Evolutionary conservation across 2,797 vertebrate species (phyloP).

Genomic region (Pelobates cultripes): DNA sequence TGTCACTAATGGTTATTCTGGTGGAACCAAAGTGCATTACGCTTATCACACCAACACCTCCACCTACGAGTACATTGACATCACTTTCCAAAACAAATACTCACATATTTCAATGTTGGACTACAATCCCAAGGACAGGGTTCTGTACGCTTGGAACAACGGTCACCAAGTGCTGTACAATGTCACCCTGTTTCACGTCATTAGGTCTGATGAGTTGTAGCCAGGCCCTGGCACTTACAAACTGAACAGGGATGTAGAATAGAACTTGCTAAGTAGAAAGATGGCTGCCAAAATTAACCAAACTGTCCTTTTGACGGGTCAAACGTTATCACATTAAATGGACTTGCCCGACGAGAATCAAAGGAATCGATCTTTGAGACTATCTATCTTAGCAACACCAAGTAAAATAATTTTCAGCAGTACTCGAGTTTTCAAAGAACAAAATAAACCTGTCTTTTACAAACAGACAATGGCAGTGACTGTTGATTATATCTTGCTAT

Average conservation of each 20-base stretch:
- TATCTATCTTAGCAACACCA: constrained; percentile 47
- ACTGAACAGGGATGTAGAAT: constrained; percentile 33
- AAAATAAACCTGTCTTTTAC: constrained; percentile 62
- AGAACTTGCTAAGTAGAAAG: constrained; percentile 42
- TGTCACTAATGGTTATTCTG: constrained; percentile 94
- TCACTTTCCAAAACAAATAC: constrained; percentile 95
- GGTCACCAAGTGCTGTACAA: constrained; percentile 97
- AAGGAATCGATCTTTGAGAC: neutral
- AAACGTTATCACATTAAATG: neutral
- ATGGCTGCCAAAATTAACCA: constrained; percentile 59
- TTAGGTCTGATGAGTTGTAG: constrained; percentile 93
- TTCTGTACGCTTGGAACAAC: constrained; percentile 97
- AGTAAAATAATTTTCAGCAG: constrained; percentile 69
- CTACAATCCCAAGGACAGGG: constrained; percentile 95
- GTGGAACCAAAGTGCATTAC: constrained; percentile 96
- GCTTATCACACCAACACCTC: constrained; percentile 97
- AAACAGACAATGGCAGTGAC: constrained; percentile 83
- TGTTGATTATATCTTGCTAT: constrained; percentile 75
- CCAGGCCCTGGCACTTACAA: constrained; percentile 18
- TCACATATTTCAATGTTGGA: constrained; percentile 98
- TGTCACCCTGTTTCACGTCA: constrained; percentile 95
- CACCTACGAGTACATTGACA: constrained; percentile 97
- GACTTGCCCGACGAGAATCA: neutral
- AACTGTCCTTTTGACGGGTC: constrained; percentile 22
- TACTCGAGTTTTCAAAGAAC: constrained; percentile 63